Base-by-base conservation (phyloP, 2,113 vertebrate species). In the Felis chaus region DNA sequence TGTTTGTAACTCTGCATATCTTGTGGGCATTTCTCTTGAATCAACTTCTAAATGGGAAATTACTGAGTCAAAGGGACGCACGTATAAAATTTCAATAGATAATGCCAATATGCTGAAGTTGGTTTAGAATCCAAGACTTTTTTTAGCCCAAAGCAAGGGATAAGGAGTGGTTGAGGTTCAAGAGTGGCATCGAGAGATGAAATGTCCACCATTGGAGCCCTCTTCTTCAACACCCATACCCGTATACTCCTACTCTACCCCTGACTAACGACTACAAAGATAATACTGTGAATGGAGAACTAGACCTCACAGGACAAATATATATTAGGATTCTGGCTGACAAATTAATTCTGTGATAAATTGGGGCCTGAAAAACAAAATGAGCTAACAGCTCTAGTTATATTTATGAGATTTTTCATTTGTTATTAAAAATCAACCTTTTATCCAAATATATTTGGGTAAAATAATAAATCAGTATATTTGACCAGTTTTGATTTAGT, bases 371-470 rank as follows among this genome's bases (percentile, higher is more conserved):
- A 83, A 97, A 95, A 97, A 80, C 14, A 78, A 94, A 94, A 95
- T 19, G 7, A 91, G 5, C 14, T 33, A 50, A 88, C 31, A 33
- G 66, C 65, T 97, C 83, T 69, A 36, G 15, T 80, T 91, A 79
- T 73, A n/a, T 89, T 76, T 89, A 73, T 53, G 65, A 50, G 63
- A 65, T 53, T 85, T 16, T 91, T 45, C 48, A 65, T 84, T 96
- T 93, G 33, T 83, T 89, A 81, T 48, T 96, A 78, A 90, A 96
- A 94, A 85, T 7, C 57, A 95, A 66, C 33, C 83, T 78, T 98
- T 91, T 76, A 80, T 36, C 29, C 50, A 85, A 94, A 92, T 61
- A 15, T 73, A 81, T 45, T 25, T 61, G 7, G 7, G 23, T 61
- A 61, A 61, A 61, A 61, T 25, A 23, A 23, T 25, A 23, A 23